Percentiles rank a stretch among this genome's conserved stretches.
Evolutionary conservation across 2,797 vertebrate species (phyloP).

Genomic region (Nannoperca australis): DNA sequence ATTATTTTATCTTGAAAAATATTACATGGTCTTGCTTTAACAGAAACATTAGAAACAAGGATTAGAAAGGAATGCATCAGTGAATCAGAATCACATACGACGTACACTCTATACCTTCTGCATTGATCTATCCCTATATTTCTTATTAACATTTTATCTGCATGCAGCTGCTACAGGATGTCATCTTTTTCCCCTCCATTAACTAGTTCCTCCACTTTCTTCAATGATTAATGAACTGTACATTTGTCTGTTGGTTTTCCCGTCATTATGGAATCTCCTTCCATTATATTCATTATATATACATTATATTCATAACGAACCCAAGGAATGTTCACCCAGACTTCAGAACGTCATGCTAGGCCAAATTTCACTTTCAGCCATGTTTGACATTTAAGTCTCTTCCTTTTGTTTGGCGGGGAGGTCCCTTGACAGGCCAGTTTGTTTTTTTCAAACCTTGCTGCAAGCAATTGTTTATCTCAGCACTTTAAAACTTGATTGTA

Average conservation of each 20-base stretch:
- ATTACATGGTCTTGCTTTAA: background rate
- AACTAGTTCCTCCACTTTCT: constrained; percentile 26
- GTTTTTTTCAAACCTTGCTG: background rate
- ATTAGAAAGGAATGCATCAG: background rate
- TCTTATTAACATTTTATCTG: constrained; percentile 1
- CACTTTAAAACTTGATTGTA: background rate
- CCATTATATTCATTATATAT: constrained; percentile 7
- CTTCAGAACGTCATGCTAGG: background rate
- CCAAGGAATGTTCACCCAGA: background rate
- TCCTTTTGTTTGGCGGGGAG: constrained; percentile 48
- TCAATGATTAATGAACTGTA: constrained; percentile 48
- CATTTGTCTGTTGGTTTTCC: constrained; percentile 37
- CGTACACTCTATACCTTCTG: background rate
- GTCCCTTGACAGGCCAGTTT: constrained; percentile 31
- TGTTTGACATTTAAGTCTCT: constrained; percentile 60
- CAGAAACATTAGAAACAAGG: too few relatives aligned
- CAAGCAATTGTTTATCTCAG: constrained; percentile 10
- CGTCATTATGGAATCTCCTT: constrained; percentile 26
- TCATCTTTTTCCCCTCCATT: constrained; percentile 37
- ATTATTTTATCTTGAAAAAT: background rate
- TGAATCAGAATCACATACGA: background rate
- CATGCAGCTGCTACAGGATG: background rate
- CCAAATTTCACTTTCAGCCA: constrained; percentile 9
- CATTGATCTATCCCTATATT: background rate
- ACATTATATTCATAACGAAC: background rate